Evolutionary conservation across 2,113 vertebrate genomes (phyloP).

Genomic region (Alexandromys fortis): DNA sequence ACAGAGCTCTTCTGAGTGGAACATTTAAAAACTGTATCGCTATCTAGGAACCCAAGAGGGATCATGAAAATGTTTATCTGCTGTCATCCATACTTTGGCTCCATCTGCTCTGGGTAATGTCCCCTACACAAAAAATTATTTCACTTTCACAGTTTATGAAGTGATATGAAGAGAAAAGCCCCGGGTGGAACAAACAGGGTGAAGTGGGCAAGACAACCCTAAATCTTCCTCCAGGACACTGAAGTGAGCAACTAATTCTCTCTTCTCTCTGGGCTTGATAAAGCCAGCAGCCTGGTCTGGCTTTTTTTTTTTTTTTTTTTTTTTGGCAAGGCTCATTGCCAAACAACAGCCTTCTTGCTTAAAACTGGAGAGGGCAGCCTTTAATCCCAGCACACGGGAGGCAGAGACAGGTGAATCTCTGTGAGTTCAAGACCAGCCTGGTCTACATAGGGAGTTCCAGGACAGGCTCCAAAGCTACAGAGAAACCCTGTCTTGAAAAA

Average conservation of each 20-base stretch:
- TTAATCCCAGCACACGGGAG: no score
- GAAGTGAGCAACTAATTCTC: neutral
- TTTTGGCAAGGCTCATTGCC: constrained; percentile 31
- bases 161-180: constrained; percentile 22
- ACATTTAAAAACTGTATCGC: constrained; percentile 50
- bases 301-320: constrained; percentile 11
- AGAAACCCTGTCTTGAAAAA: no score
- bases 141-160: neutral
- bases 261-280: constrained; percentile 17
- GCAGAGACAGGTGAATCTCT: no score
- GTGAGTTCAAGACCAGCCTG: neutral
- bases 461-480: no score
- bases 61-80: constrained; percentile 38
- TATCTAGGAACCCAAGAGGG: constrained; percentile 26
- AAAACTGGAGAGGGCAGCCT: neutral
- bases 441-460: neutral
- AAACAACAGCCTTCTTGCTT: constrained; percentile 60
- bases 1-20: constrained; percentile 44
- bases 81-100: neutral
- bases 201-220: constrained; percentile 1
- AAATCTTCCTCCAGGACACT: neutral
- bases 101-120: constrained; percentile 32
- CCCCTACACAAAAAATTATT: constrained; percentile 36
- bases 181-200: constrained; percentile 24
- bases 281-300: neutral